Evolutionary conservation across 2,888 invertebrate species (phyloP), one percentile per base, ranked within the genome.

Genomic region (Ennomos erosarius): DNA sequence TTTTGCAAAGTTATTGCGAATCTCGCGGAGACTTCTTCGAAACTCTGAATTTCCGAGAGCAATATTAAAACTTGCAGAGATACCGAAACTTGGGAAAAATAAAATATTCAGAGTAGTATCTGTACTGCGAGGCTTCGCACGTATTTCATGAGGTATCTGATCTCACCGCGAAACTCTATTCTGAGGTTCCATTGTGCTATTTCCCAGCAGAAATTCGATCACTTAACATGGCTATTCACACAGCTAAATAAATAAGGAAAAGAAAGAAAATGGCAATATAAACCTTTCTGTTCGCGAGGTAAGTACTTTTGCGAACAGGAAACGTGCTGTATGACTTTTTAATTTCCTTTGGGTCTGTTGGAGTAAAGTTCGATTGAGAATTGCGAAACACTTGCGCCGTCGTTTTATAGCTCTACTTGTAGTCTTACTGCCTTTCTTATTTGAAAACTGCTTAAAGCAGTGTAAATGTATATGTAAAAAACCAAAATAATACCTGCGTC

Each of bases 1-100:
- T 79, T 77, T 69, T 57, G 58, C 58, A 34, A 71, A 77, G 71
- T 76, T 74, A 76, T 77, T 78, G 75, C 72, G 74, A 76, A 74
- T 75, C 76, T 70, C 64, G 54, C 54, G 57, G 71, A 75, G 75
- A 74, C 71, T 78, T 71, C 67, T 69, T 66, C 57, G 52, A 64
- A 76, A 76, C 68, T 75, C 70, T 66, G 65, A 67, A 75, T 69
- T 72, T 68, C 55, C 58, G 68, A 65, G 62, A 68, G 74, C 65
- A 74, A 75, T 77, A 76, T 77, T 77, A 77, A 77, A 77, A 77
- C 74, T 73, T 77, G 71, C 66, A 68, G 55, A 67, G 65, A 69
- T 65, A 69, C 67, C 67, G 57, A 59, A 67, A 69, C 65, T 69
- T 64, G 59, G 56, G 56, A 59, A 64, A 68, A 69, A 69, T 69